phyloP scores from a whole-genome alignment of 2,113 vertebrate genomes.

The Myotis lucifugus region DNA sequence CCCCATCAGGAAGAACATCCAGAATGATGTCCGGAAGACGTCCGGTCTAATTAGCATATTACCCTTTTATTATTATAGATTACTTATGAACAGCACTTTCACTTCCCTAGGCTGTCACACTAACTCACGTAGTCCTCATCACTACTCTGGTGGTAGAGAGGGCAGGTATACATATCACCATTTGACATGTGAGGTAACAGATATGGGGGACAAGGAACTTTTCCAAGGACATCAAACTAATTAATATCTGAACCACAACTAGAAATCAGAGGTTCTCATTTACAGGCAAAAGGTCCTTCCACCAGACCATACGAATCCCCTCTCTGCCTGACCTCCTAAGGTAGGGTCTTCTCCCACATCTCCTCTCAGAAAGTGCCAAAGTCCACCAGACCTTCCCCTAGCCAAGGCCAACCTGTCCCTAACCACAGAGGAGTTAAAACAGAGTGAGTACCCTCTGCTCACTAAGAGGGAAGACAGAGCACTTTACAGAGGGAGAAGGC shows the following conservation, averaged over 20 bases:
- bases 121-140: not conserved
- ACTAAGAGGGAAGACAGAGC: not conserved
- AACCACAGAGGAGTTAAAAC: not conserved
- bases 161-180: accelerated
- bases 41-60: too few relatives aligned
- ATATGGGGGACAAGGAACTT: not conserved
- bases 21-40: too few relatives aligned
- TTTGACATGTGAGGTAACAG: not conserved
- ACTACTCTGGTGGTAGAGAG: not conserved
- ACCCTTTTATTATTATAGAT: not conserved
- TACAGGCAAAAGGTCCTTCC: not conserved
- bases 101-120: not conserved
- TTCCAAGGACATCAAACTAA: not conserved
- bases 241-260: not conserved
- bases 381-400: not conserved
- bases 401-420: not conserved
- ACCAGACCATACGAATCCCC: not conserved
- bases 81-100: not conserved
- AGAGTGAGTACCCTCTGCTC: not conserved
- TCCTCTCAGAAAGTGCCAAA: not conserved
- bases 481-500: not conserved
- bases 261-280: not conserved
- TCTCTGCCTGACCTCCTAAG: not conserved
- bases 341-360: not conserved
- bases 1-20: too few relatives aligned